Conservation (phyloP, 2,797 vertebrate genomes). For the Falco cherrug region DNA sequence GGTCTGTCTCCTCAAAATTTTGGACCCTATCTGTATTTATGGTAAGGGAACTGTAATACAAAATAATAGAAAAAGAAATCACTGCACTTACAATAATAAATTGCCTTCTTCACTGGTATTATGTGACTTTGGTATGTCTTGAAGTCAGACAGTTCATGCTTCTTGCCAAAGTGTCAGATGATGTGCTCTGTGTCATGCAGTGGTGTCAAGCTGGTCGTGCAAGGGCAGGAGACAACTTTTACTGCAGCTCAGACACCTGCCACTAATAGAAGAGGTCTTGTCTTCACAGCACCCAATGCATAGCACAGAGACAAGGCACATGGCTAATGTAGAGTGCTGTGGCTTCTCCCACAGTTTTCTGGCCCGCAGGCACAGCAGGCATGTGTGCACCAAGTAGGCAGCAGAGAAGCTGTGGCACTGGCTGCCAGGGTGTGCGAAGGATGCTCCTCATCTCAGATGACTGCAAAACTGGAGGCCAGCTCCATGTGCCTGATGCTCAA, state of each 20-base stretch:
- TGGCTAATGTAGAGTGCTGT: not conserved
- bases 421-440: not conserved
- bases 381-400: not conserved
- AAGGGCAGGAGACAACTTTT: not conserved
- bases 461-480: not conserved
- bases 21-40: not conserved
- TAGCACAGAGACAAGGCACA: not conserved
- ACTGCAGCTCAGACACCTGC: not conserved
- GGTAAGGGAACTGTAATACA: not conserved
- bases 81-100: not conserved
- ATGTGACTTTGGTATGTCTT: not conserved
- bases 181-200: not conserved
- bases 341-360: not conserved
- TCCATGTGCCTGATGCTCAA: not conserved
- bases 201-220: not conserved
- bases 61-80: not conserved
- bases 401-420: not conserved
- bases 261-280: not conserved
- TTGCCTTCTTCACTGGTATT: not conserved
- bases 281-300: accelerated
- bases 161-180: not conserved
- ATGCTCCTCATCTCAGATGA: not conserved
- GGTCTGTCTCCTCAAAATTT: not conserved
- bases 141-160: not conserved
- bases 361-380: accelerated